Percentiles rank a stretch among this genome's conserved stretches.
These are phyloP conservation scores for Patagioenas fasciata DNA, from an alignment of 2,113 vertebrate species.

Conservation along the genomic window DNA sequence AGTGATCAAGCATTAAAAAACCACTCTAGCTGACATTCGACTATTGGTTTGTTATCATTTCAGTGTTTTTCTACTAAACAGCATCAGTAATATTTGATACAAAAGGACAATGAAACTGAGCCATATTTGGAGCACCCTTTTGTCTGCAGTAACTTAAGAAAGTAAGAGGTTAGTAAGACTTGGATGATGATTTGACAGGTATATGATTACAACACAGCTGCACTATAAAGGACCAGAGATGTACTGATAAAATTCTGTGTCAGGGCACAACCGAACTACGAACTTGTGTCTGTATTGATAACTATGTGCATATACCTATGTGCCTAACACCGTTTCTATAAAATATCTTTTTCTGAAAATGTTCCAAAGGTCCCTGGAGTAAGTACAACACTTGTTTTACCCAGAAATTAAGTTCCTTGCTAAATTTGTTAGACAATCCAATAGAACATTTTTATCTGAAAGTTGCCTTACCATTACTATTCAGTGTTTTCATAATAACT, in stretches of 20 bases:
- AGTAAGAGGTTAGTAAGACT: background rate
- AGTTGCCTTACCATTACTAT: conserved; percentile 86
- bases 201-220: background rate
- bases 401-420: background rate
- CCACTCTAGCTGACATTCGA: background rate
- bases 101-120: background rate
- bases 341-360: background rate
- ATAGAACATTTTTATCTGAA: background rate
- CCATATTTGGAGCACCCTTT: background rate
- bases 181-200: background rate
- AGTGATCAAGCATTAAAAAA: background rate
- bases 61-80: background rate
- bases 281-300: background rate
- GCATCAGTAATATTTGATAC: background rate
- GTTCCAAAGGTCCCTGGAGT: background rate
- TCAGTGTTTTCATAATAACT: conserved; percentile 98
- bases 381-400: background rate
- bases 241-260: background rate
- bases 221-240: background rate
- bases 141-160: background rate
- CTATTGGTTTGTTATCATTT: background rate
- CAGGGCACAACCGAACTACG: background rate
- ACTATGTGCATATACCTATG: background rate
- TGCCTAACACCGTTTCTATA: background rate
- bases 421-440: background rate